phyloP scores from a whole-genome alignment of 2,888 invertebrate species.

The Eupithecia vulgata region DNA sequence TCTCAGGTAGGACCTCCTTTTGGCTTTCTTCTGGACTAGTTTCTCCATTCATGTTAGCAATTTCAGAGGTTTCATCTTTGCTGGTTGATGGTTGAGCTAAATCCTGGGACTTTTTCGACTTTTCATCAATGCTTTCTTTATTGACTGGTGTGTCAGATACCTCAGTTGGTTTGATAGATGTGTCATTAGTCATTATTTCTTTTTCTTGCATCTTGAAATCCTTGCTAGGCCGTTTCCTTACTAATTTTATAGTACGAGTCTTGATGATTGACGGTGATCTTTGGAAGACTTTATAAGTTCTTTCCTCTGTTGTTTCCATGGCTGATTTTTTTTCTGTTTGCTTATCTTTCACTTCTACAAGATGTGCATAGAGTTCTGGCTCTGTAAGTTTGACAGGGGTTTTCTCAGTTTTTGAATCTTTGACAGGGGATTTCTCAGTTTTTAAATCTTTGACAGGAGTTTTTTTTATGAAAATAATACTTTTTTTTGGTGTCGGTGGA shows the following conservation, averaged over 20 bases:
- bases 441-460: slow-evolving; percentile 40
- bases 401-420: neutral
- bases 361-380: slow-evolving; percentile 18
- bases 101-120: slow-evolving; percentile 11
- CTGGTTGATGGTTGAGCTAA: slow-evolving; percentile 19
- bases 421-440: slow-evolving; percentile 30
- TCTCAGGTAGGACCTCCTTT: slow-evolving; percentile 16
- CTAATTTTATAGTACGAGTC: slow-evolving; percentile 28
- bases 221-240: slow-evolving; percentile 26
- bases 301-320: slow-evolving; percentile 16
- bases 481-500: slow-evolving; percentile 17
- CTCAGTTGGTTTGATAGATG: slow-evolving; percentile 8
- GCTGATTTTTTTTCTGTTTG: slow-evolving; percentile 11
- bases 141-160: slow-evolving; percentile 9
- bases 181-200: slow-evolving; percentile 12
- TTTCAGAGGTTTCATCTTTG: slow-evolving; percentile 19
- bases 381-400: neutral
- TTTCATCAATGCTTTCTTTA: neutral
- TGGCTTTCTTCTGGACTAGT: slow-evolving; percentile 18
- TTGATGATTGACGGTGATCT: slow-evolving; percentile 23
- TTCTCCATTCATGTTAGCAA: slow-evolving; percentile 13
- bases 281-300: slow-evolving; percentile 9
- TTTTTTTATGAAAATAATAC: slow-evolving; percentile 27
- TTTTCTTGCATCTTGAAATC: slow-evolving; percentile 22
- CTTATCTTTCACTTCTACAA: slow-evolving; percentile 20